Evolutionary conservation across 2,888 invertebrate genomes (phyloP).

Genomic region (Seira ritae): DNA sequence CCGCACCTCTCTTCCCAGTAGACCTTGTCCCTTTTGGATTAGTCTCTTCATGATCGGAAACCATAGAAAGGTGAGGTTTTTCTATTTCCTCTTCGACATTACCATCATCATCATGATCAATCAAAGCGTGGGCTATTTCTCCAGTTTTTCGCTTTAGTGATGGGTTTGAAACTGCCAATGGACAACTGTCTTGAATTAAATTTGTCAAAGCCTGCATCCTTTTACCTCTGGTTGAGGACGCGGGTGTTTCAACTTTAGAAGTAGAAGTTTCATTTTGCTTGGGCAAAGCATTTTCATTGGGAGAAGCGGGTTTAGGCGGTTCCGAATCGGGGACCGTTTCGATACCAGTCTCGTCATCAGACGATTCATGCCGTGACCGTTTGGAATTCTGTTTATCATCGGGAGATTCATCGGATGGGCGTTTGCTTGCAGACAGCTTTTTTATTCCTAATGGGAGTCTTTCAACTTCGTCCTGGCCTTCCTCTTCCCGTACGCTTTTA

Average conservation of each 20-base stretch:
- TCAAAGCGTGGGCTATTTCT: background rate
- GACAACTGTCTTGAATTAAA: constrained; percentile 22
- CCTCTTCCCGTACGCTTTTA: background rate
- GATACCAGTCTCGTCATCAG: constrained; percentile 2
- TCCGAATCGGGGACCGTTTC: background rate
- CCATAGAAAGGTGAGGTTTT: constrained; percentile 43
- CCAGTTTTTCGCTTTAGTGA: too few relatives aligned
- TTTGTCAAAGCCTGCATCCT: constrained; percentile 37
- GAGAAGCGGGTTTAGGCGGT: constrained; percentile 1
- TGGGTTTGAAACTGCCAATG: too few relatives aligned
- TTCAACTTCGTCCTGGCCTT: too few relatives aligned
- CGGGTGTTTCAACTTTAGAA: constrained; percentile 9
- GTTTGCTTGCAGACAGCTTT: constrained; percentile 9
- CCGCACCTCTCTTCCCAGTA: constrained; percentile 18
- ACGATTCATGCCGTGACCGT: constrained; percentile 7
- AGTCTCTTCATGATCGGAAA: background rate
- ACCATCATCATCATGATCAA: background rate
- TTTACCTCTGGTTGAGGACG: background rate
- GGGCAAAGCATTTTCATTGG: constrained; percentile 23
- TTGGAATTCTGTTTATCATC: constrained; percentile 32
- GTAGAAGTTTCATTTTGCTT: background rate
- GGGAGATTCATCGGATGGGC: constrained; percentile 46
- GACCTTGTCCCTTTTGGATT: background rate
- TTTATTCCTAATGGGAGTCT: too few relatives aligned
- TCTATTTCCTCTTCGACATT: constrained; percentile 41